Percentiles rank a stretch among this genome's conserved stretches.
These are phyloP conservation scores for Cremastinae sp. DNA, from an alignment of 2,888 invertebrate genomes.

Conservation along the genomic window DNA sequence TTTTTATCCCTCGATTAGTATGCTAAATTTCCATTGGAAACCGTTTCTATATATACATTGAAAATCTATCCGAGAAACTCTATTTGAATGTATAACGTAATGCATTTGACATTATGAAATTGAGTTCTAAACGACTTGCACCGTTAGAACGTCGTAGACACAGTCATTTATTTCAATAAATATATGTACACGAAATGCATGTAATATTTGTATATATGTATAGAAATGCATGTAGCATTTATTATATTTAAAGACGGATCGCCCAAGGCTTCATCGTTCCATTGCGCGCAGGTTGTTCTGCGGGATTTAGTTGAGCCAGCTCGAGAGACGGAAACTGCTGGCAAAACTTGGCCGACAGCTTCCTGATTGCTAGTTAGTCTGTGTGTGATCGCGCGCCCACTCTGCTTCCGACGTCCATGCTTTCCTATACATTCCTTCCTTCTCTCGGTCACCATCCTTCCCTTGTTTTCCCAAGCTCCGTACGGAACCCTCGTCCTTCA, in stretches of 20 bases:
- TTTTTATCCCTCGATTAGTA: too few relatives aligned
- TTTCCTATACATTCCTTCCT: slow-evolving; percentile 48
- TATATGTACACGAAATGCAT: slow-evolving; percentile 25
- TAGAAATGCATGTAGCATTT: not conserved
- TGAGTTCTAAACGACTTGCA: slow-evolving; percentile 6
- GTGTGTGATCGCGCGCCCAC: slow-evolving; percentile 72
- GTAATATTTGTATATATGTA: slow-evolving; percentile 13
- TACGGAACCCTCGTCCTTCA: too few relatives aligned
- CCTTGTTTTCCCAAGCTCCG: too few relatives aligned
- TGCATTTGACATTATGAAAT: slow-evolving; percentile 34
- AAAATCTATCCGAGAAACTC: too few relatives aligned
- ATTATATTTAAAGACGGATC: slow-evolving; percentile 53
- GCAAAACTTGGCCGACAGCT: slow-evolving; percentile 74
- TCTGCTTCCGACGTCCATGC: slow-evolving; percentile 66
- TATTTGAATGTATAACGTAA: too few relatives aligned
- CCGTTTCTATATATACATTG: too few relatives aligned
- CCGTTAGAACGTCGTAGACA: slow-evolving; percentile 16
- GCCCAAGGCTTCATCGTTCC: slow-evolving; percentile 64
- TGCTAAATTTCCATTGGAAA: too few relatives aligned
- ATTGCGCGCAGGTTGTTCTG: slow-evolving; percentile 62
- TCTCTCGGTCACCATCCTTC: slow-evolving; percentile 27
- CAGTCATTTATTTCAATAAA: slow-evolving; percentile 22
- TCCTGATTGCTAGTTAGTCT: slow-evolving; percentile 75
- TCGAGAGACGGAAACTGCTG: slow-evolving; percentile 69
- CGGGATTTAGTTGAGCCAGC: slow-evolving; percentile 63